Base-by-base conservation (phyloP, 2,797 vertebrate species). In the Dallia pectoralis region DNA sequence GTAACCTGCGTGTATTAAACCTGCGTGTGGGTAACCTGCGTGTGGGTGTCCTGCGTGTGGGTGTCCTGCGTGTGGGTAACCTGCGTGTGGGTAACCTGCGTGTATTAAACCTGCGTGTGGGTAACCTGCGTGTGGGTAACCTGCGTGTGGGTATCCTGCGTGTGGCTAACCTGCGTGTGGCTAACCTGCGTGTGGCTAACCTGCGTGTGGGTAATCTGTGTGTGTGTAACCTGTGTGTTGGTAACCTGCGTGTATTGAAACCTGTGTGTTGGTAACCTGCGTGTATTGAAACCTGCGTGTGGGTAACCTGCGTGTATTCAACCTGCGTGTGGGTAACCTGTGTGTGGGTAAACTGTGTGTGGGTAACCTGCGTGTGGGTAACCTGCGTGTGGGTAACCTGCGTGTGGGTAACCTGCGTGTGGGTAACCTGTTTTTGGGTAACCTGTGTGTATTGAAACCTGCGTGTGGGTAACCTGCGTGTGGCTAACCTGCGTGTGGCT, bases 251-350 rank as follows among this genome's bases (percentile, higher is more conserved):
- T n/a, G n/a, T n/a, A n/a, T n/a, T n/a, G 85, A 89, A 67, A 81
- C 71, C 87, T 82, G 78, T 82, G 77, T 77, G 86, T 81, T 19
- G 49, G 49, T 25, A 4, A 61, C 80, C 79, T n/a, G 81, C 85
- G 90, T 87, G 85, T 85, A 86, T n/a, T n/a, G 85, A 89, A 67
- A 81, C 71, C 87, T 82, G 78, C 82, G 77, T 77, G 86, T 81
- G n/a, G 49, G 49, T 25, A 4, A 61, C 80, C 79, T n/a, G 81
- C 85, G 90, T 87, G 85, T 85, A 86, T 84, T 90, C n/a, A 67
- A 81, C 71, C 87, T 82, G 78, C 82, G 77, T 77, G 86, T 81
- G n/a, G 49, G 49, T 25, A 4, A 61, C 80, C 79, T n/a, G 81
- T 85, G 90, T 87, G 85, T 85, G 87, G 81, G 73, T 70, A 69